Percentiles rank a stretch among this genome's conserved stretches.
phyloP scores from a whole-genome alignment of 92 coral and sea anemone genomes.

The Micromussa lordhowensis region DNA sequence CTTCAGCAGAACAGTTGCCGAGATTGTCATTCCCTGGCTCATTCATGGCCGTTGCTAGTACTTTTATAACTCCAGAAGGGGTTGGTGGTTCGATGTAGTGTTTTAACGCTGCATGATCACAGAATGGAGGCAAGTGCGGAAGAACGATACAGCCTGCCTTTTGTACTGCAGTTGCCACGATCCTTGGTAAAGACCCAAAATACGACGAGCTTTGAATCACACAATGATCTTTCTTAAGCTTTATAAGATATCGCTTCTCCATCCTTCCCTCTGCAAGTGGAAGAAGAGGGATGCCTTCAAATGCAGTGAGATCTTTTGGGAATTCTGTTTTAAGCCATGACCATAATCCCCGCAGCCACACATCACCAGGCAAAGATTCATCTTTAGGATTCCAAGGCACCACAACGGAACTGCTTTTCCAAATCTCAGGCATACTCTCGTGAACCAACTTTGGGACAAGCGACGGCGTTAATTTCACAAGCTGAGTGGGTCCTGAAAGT shows the following conservation, averaged over 20 bases:
- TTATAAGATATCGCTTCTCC: slow-evolving; percentile 69
- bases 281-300: slow-evolving; percentile 87
- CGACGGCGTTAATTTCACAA: slow-evolving; percentile 69
- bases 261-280: slow-evolving; percentile 64
- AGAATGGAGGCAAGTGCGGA: slow-evolving; percentile 82
- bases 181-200: slow-evolving; percentile 85
- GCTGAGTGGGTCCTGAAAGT: slow-evolving; percentile 72
- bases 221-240: slow-evolving; percentile 69
- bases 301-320: slow-evolving; percentile 78
- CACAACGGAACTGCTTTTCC: slow-evolving; percentile 68
- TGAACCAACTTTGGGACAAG: slow-evolving; percentile 82
- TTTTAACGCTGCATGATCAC: slow-evolving; percentile 83
- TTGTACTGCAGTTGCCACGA: slow-evolving; percentile 76
- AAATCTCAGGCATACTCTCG: slow-evolving; percentile 78
- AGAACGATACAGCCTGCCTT: slow-evolving; percentile 87
- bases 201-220: slow-evolving; percentile 88
- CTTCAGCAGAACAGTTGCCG: slow-evolving; percentile 64
- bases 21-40: slow-evolving; percentile 58
- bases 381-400: slow-evolving; percentile 85
- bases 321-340: slow-evolving; percentile 89
- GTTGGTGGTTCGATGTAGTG: slow-evolving; percentile 91
- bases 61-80: slow-evolving; percentile 90
- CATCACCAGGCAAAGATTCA: slow-evolving; percentile 68
- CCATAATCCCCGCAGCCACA: slow-evolving; percentile 89
- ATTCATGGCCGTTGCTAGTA: slow-evolving; percentile 65